Conservation (phyloP, 2,113 vertebrate species). For the Rynchops niger region DNA sequence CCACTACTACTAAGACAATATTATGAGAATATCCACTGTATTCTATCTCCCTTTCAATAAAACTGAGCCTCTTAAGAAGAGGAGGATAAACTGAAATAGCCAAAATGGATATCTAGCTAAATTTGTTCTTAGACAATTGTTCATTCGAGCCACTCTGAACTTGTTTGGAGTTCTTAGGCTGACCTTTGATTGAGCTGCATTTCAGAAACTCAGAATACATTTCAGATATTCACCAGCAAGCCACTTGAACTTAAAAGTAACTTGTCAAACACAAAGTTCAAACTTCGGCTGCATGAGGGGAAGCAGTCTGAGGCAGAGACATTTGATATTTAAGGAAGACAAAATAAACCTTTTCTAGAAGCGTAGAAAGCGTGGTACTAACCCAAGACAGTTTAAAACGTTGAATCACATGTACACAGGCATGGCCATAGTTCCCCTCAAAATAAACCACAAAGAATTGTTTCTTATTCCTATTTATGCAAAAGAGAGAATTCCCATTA, state of each 20-base stretch:
- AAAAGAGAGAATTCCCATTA: neutral
- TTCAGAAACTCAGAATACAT: neutral
- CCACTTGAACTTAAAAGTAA: neutral
- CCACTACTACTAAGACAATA: neutral
- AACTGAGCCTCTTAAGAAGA: neutral
- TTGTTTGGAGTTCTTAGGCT: neutral
- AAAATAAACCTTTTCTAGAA: neutral
- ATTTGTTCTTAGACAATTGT: neutral
- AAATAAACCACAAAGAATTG: neutral
- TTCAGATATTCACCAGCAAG: constrained; percentile 4
- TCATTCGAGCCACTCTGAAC: neutral
- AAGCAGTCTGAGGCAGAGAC: neutral
- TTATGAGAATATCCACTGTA: neutral
- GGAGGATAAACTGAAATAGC: neutral
- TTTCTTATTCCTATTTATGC: neutral
- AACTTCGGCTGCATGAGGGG: neutral
- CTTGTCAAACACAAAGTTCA: neutral
- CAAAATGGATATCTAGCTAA: neutral
- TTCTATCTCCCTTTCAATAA: neutral
- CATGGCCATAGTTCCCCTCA: neutral
- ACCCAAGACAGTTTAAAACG: neutral
- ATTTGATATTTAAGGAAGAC: neutral
- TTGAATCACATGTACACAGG: neutral
- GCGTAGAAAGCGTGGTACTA: neutral
- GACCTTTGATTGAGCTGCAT: neutral